Conservation (phyloP, 2,888 invertebrate genomes). For the Drosophila quasianomalipes region DNA sequence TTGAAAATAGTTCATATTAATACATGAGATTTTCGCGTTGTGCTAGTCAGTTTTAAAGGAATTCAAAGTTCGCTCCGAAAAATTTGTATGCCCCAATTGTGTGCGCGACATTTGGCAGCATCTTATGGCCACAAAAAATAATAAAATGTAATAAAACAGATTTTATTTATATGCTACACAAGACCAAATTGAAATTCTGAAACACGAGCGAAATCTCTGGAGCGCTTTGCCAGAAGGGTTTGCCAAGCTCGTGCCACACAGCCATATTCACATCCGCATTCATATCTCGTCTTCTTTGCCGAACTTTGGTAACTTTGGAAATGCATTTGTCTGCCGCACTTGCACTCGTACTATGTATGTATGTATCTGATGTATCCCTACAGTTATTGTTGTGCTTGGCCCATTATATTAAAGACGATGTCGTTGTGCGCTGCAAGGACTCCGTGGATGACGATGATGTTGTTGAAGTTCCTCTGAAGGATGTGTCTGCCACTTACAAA, state of each 20-base stretch:
- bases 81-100: not conserved
- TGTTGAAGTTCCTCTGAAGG: slow-evolving; percentile 50
- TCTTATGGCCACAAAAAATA: slow-evolving; percentile 21
- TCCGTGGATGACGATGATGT: slow-evolving; percentile 34
- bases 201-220: slow-evolving; percentile 51
- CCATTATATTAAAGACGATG: slow-evolving; percentile 37
- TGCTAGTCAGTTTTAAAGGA: not conserved
- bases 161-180: slow-evolving; percentile 75
- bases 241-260: slow-evolving; percentile 33
- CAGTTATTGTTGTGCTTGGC: slow-evolving; percentile 44
- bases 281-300: slow-evolving; percentile 15
- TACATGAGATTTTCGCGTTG: no score
- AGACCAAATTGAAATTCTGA: slow-evolving; percentile 73
- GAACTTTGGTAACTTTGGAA: slow-evolving; percentile 41
- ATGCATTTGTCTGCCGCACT: slow-evolving; percentile 49
- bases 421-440: slow-evolving; percentile 22
- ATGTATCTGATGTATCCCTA: not conserved
- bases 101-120: slow-evolving; percentile 57
- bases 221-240: slow-evolving; percentile 53
- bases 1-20: no score
- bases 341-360: not conserved
- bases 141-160: slow-evolving; percentile 62
- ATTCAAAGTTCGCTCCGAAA: not conserved
- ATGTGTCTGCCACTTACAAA: slow-evolving; percentile 61
- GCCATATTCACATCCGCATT: slow-evolving; percentile 3